phyloP scores from a whole-genome alignment of 2,113 vertebrate genomes.

The Oncorhynchus kisutch region DNA sequence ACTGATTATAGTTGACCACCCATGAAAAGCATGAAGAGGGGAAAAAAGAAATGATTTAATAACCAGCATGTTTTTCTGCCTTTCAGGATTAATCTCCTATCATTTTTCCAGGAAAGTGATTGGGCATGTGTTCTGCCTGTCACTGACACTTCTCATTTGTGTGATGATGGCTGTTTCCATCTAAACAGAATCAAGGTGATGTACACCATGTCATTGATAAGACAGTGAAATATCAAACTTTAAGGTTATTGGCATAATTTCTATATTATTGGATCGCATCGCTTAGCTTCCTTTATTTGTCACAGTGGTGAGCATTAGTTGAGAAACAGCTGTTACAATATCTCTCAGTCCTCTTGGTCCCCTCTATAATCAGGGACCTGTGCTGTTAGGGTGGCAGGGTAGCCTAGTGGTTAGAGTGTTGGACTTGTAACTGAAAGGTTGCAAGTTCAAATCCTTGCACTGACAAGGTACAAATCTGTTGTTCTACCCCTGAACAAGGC shows the following conservation, averaged over 20 bases:
- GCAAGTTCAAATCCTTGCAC: no score
- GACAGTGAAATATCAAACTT: background rate
- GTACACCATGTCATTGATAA: slow-evolving; percentile 31
- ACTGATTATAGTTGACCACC: slow-evolving; percentile 77
- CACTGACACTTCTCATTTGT: slow-evolving; percentile 50
- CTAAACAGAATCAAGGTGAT: slow-evolving; percentile 42
- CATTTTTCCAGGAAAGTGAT: slow-evolving; percentile 58
- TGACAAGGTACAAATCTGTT: no score
- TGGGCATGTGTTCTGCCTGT: slow-evolving; percentile 52
- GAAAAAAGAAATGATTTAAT: slow-evolving; percentile 64
- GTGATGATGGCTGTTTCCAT: slow-evolving; percentile 37
- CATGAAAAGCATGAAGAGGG: slow-evolving; percentile 67
- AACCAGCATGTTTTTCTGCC: slow-evolving; percentile 65
- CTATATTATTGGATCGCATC: background rate
- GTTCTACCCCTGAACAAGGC: no score
- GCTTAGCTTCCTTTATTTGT: background rate
- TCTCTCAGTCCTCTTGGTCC: background rate
- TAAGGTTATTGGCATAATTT: background rate
- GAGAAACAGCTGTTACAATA: background rate
- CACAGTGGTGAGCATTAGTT: background rate
- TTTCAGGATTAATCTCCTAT: slow-evolving; percentile 67
- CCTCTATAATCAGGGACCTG: background rate
- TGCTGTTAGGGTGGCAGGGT: background rate
- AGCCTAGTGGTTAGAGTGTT: no score
- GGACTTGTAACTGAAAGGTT: no score